phyloP scores from a whole-genome alignment of 2,888 invertebrate species.

The Pachydiplax longipennis region DNA sequence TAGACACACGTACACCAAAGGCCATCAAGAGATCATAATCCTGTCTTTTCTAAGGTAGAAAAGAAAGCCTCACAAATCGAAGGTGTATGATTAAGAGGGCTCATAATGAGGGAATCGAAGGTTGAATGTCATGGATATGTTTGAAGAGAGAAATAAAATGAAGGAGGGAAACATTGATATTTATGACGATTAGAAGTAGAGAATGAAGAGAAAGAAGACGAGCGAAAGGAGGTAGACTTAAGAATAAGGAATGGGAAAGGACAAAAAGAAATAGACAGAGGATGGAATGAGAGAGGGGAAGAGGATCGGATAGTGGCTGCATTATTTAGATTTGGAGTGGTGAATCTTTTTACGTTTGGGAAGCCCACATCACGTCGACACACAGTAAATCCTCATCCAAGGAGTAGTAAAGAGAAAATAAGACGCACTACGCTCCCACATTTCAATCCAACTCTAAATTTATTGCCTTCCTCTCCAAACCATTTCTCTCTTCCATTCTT shows the following conservation, averaged over 20 bases:
- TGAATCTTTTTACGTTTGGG: not conserved
- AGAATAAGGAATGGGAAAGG: not conserved
- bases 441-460: not conserved
- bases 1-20: no score
- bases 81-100: no score
- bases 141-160: no score
- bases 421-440: not conserved
- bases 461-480: not conserved
- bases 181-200: no score
- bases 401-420: not conserved
- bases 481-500: not conserved
- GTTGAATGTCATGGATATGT: no score
- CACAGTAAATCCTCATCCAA: not conserved
- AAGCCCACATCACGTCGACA: not conserved
- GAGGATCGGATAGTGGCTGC: not conserved
- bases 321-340: not conserved
- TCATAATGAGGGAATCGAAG: no score
- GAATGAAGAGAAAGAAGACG: not conserved
- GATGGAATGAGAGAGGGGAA: not conserved
- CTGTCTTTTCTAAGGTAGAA: no score
- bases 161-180: no score
- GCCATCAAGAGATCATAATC: no score
- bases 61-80: no score
- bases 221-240: not conserved
- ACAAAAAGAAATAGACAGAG: not conserved